Base-by-base conservation (phyloP, 2,113 vertebrate species). In the Macrotis lagotis region DNA sequence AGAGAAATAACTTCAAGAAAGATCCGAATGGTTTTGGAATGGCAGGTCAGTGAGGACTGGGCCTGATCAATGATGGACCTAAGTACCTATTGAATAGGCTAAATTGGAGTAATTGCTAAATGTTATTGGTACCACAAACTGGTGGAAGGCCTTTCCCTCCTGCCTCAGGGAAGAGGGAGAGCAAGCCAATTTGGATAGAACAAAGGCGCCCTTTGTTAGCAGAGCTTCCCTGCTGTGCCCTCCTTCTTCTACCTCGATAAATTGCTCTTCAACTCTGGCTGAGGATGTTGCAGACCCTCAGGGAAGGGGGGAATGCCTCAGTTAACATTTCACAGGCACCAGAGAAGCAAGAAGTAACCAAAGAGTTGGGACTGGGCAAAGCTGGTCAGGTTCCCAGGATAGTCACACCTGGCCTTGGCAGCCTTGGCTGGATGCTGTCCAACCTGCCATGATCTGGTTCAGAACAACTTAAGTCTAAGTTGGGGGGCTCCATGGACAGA, bases 311-410 rank as follows among this genome's bases (percentile, higher is more conserved):
- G 52, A 10, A 7, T 0, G 0, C 59, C 90, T 83, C 47, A 44
- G 91, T 91, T 93, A 92, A 91, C 83, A n/a, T 92, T 51, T 93
- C 47, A 50, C 6, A 66, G 74, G 53, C 31, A 26, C 66, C 3
- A 1, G 55, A 22, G 1, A 44, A 31, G 91, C 16, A 52, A 48
- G 1, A 2, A 0, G 90, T 37, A 48, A 16, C 0, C 0, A 12
- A 14, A 59, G 19, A 25, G 48, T 51, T 37, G 24, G 91, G 37
- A 3, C 50, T 10, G 0, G 55, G 59, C 4, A 53, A 59, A 49
- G 50, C 50, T 28, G 12, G 3, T 24, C 1, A 8, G 8, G 0
- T 37, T 44, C 66, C 66, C 2, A 22, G n/a, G n/a, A 24, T 0
- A 3, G 7, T 83, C 8, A 8, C 37, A 24, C 37, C 59, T 19